phyloP scores from a whole-genome alignment of 2,797 vertebrate species.

The Anguilla pacifica region DNA sequence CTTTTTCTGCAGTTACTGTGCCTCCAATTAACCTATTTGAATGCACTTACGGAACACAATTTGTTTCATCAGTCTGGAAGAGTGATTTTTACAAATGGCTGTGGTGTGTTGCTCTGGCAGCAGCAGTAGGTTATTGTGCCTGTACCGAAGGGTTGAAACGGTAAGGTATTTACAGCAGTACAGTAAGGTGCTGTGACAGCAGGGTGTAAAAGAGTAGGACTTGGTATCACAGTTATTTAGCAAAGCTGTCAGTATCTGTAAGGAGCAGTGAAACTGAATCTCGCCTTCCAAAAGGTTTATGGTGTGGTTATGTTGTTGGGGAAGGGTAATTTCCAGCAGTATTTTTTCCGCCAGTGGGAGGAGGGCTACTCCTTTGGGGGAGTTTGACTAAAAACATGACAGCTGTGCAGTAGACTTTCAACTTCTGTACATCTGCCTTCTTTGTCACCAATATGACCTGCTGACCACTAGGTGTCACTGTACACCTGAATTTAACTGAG shows the following conservation, averaged over 20 bases:
- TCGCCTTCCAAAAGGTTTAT: neutral
- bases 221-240: neutral
- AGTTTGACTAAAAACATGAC: neutral
- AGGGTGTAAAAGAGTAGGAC: neutral
- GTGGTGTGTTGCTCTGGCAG: too few relatives aligned
- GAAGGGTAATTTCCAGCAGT: neutral
- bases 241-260: neutral
- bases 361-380: neutral
- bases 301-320: neutral
- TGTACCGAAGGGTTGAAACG: too few relatives aligned
- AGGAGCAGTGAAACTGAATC: neutral
- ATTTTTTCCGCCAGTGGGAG: neutral
- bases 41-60: too few relatives aligned
- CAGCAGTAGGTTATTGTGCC: too few relatives aligned
- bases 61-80: too few relatives aligned
- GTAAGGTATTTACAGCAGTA: neutral
- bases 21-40: too few relatives aligned
- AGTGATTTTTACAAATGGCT: too few relatives aligned
- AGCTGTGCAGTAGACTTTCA: neutral
- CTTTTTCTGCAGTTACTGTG: too few relatives aligned
- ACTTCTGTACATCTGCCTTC: neutral
- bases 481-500: neutral
- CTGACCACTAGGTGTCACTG: conserved; percentile 3
- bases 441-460: neutral
- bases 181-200: neutral